A percentile compares a stretch with the other conserved stretches of the same genome.
phyloP scores from a whole-genome alignment of 1,140 invertebrate species.

The Mercenaria mercenaria region DNA sequence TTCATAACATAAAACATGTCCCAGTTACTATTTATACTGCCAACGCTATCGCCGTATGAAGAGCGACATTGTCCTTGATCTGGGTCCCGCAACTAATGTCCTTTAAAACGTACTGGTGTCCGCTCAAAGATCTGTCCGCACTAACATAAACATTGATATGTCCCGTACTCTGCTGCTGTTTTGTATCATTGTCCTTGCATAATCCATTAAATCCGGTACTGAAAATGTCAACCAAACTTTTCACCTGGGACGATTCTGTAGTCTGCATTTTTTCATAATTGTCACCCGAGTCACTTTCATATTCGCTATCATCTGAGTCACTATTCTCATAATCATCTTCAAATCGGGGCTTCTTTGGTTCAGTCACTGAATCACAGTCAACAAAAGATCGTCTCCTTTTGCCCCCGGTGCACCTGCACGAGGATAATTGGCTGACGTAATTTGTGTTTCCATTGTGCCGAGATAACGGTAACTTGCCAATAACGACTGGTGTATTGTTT shows the following conservation, averaged over 20 bases:
- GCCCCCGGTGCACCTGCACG: constrained; percentile 64
- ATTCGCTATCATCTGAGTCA: constrained; percentile 54
- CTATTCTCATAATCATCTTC: constrained; percentile 57
- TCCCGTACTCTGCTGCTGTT: constrained; percentile 39
- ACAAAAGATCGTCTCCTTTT: constrained; percentile 68
- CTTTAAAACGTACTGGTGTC: constrained; percentile 57
- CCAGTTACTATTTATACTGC: constrained; percentile 66
- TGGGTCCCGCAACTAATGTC: constrained; percentile 68
- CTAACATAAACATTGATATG: constrained; percentile 59
- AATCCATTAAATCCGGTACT: constrained; percentile 81
- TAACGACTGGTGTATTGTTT: constrained; percentile 53
- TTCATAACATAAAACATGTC: neutral
- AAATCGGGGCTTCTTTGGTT: constrained; percentile 68
- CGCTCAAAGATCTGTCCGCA: constrained; percentile 46
- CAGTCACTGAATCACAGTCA: constrained; percentile 58
- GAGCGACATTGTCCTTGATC: constrained; percentile 70
- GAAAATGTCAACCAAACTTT: constrained; percentile 82
- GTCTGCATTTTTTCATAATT: constrained; percentile 75
- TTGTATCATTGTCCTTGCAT: constrained; percentile 29
- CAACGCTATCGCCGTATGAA: constrained; percentile 75
- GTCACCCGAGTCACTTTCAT: constrained; percentile 60
- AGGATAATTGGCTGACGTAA: constrained; percentile 66
- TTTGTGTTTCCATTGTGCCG: constrained; percentile 63
- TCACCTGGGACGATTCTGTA: constrained; percentile 79
- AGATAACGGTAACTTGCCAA: constrained; percentile 52